These are phyloP conservation scores for Drosophila lutescens DNA, from an alignment of 2,888 invertebrate species.

Conservation along the genomic window DNA sequence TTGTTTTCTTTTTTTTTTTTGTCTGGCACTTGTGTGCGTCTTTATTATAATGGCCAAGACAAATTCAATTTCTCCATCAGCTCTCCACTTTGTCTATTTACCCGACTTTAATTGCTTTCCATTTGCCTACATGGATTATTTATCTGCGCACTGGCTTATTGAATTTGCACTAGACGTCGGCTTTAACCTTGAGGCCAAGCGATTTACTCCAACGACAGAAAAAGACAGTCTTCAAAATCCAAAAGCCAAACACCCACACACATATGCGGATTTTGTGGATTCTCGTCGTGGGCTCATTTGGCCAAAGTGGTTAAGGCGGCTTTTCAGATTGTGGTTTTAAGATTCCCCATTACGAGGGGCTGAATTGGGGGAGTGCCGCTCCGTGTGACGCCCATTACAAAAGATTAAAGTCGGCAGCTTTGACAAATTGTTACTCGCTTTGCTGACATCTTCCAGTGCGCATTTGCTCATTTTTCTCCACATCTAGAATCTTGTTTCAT, in stretches of 20 bases:
- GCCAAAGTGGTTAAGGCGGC: slow-evolving; percentile 51
- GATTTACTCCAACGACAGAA: slow-evolving; percentile 28
- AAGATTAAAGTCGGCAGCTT: slow-evolving; percentile 51
- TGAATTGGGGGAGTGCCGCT: slow-evolving; percentile 12
- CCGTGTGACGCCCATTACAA: slow-evolving; percentile 40
- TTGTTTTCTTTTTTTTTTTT: slow-evolving; percentile 20
- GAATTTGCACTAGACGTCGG: slow-evolving; percentile 35
- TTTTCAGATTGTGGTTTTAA: slow-evolving; percentile 50
- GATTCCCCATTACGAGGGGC: slow-evolving; percentile 24
- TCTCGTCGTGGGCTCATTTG: slow-evolving; percentile 32
- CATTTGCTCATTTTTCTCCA: slow-evolving; percentile 44
- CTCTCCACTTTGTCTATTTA: slow-evolving; percentile 21
- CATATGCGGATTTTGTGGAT: slow-evolving; percentile 40
- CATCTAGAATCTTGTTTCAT: slow-evolving; percentile 31
- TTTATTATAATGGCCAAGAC: slow-evolving; percentile 60
- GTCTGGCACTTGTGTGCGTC: slow-evolving; percentile 56
- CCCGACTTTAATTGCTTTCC: slow-evolving; percentile 34
- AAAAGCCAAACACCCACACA: slow-evolving; percentile 25
- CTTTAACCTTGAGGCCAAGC: slow-evolving; percentile 33
- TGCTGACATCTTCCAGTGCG: slow-evolving; percentile 74
- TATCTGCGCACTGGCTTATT: slow-evolving; percentile 26
- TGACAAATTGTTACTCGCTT: slow-evolving; percentile 74
- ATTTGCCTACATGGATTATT: slow-evolving; percentile 15
- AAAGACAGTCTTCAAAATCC: slow-evolving; percentile 13
- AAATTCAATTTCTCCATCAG: slow-evolving; percentile 49